Percentiles rank a stretch among this genome's conserved stretches.
Evolutionary conservation across 2,797 vertebrate genomes (phyloP).

Genomic region (Halcyon leucocephala): DNA sequence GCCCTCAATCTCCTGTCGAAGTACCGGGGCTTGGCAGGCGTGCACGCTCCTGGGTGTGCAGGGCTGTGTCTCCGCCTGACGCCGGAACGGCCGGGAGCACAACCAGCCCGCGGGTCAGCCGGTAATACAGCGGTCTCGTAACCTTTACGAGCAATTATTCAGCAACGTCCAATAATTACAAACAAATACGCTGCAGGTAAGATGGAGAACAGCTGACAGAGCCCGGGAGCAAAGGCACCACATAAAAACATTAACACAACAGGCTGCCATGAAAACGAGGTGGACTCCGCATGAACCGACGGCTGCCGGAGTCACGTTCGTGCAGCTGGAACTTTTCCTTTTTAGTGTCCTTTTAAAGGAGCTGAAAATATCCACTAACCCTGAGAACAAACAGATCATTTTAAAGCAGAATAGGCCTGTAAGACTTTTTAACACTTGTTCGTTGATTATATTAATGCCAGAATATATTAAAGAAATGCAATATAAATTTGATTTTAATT

Average conservation of each 20-base stretch:
- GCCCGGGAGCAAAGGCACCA: background rate
- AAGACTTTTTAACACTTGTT: slow-evolving; percentile 95
- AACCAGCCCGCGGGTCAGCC: background rate
- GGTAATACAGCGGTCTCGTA: background rate
- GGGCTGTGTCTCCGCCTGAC: background rate
- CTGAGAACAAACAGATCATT: slow-evolving; percentile 68
- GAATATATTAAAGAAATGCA: slow-evolving; percentile 97
- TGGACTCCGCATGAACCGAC: background rate
- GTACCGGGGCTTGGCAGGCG: background rate
- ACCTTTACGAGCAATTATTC: background rate
- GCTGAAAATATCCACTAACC: slow-evolving; percentile 57
- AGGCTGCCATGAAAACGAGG: background rate
- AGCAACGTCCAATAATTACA: slow-evolving; percentile 5
- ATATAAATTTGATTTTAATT: slow-evolving; percentile 99
- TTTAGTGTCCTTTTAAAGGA: slow-evolving; percentile 44
- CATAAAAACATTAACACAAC: background rate
- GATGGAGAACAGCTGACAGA: background rate
- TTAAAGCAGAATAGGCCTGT: slow-evolving; percentile 86
- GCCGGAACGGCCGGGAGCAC: background rate
- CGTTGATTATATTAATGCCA: slow-evolving; percentile 94
- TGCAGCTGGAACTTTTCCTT: background rate
- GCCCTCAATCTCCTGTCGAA: background rate
- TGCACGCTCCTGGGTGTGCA: background rate
- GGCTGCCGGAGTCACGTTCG: background rate
- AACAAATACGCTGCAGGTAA: slow-evolving; percentile 11